A percentile compares a stretch with the other conserved stretches of the same genome.
These are phyloP conservation scores for Apodemus agrarius DNA, from an alignment of 2,797 vertebrate genomes.

Conservation along the genomic window DNA sequence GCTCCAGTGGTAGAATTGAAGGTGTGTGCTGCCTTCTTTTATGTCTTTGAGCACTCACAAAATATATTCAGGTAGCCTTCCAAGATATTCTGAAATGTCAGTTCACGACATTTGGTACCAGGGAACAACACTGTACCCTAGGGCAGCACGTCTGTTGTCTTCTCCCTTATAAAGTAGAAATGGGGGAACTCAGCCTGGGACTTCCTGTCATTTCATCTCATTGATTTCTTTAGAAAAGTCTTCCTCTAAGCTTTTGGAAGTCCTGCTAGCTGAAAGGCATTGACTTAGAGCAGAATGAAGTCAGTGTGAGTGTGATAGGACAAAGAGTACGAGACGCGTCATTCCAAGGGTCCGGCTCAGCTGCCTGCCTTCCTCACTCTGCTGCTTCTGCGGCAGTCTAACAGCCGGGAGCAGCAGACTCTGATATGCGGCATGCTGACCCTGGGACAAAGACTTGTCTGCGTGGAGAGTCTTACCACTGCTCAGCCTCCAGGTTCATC, in stretches of 20 bases:
- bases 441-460: not conserved
- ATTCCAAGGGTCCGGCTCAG: not conserved
- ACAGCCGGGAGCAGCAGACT: not conserved
- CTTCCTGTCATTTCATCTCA: constrained; percentile 10
- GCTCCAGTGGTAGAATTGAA: not conserved
- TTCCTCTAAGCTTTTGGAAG: not conserved
- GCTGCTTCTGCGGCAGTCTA: not conserved
- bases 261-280: not conserved
- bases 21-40: not conserved
- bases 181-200: not conserved
- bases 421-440: not conserved
- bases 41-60: not conserved
- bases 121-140: not conserved
- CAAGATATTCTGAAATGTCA: constrained; percentile 49
- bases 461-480: not conserved
- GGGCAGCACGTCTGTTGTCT: not conserved
- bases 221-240: constrained; percentile 3
- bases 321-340: too few relatives aligned
- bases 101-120: constrained; percentile 3
- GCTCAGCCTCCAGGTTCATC: not conserved
- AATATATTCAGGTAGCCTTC: constrained; percentile 43
- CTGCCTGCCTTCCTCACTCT: not conserved
- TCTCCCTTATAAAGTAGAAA: not conserved
- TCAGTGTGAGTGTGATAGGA: not conserved
- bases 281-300: not conserved